Evolutionary conservation across 2,113 vertebrate species (phyloP), one percentile per base, ranked within the genome.

Genomic region (Coptodon bakossiorum): DNA sequence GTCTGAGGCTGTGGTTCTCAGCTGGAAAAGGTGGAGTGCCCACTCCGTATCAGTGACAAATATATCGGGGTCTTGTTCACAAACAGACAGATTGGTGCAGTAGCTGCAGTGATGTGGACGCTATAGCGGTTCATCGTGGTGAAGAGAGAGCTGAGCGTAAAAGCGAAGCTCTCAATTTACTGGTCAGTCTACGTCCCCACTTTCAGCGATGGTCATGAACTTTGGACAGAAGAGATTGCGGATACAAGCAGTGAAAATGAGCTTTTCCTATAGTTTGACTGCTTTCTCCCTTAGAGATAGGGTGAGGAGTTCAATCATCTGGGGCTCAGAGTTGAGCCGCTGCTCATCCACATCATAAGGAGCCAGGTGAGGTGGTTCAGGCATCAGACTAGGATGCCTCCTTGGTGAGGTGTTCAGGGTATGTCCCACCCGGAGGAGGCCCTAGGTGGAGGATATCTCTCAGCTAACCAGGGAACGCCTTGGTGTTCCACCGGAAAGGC

Each of bases 141-240:
- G 59, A 63, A 63, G 31, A 36, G 31, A 63, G 59, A 63, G 31
- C 59, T n/a, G 59, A 63, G 31, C 36, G 59, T 5, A 63, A 63
- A 63, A 63, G 59, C 17, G n/a, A 63, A 36, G 59, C 31, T 36
- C 59, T 63, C 17, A 36, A 36, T 63, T 63, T 36, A 63, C 59
- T 19, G 17, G 59, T 36, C 31, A 66, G 17, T 36, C 17, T n/a
- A 36, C 6, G 0, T 63, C 59, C 31, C 59, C 31, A 63, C 31
- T 63, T 34, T 63, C 59, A 63, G 29, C 9, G 2, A 2, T 63
- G 29, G 59, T 63, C 16, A 63, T 16, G 31, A 63, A 34, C 31
- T 63, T 63, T 63, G 59, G 31, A 29, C 9, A 63, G 59, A 63
- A 19, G 59, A 63, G 59, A 63, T 34, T 19, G 59, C 1, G 2